Conservation (phyloP, 37 sponge, comb jelly and placozoan genomes). For the Petrosia ficiformis region DNA sequence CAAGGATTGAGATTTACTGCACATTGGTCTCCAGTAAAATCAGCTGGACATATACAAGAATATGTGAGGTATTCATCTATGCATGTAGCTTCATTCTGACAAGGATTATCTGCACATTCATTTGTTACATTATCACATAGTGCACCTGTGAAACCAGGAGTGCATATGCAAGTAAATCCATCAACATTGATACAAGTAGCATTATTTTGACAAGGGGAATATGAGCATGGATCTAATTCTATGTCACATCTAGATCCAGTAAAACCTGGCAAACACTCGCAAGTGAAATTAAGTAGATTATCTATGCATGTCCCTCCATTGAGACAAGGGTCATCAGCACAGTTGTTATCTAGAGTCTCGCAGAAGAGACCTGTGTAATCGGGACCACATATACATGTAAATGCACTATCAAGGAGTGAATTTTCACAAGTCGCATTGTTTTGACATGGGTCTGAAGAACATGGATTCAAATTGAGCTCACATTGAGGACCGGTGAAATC, state of each 20-base stretch:
- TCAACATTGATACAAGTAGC: conserved; percentile 44
- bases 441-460: conserved; percentile 34
- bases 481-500: conserved; percentile 63
- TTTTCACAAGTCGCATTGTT: conserved; percentile 61
- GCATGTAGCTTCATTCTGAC: conserved; percentile 62
- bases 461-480: conserved; percentile 40
- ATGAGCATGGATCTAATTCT: conserved; percentile 57
- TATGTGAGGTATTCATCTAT: background rate
- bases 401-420: background rate
- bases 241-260: conserved; percentile 41
- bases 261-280: conserved; percentile 23
- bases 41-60: background rate
- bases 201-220: conserved; percentile 27
- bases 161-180: conserved; percentile 34
- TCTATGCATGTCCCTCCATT: conserved; percentile 20
- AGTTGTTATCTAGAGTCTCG: conserved; percentile 25
- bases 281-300: conserved; percentile 6
- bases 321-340: conserved; percentile 35
- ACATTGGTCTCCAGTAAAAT: conserved; percentile 1
- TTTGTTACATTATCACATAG: conserved; percentile 31
- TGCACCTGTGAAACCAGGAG: conserved; percentile 45
- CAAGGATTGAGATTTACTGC: background rate
- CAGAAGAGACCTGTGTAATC: conserved; percentile 57
- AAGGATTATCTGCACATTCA: conserved; percentile 32
- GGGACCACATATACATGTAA: conserved; percentile 40